phyloP scores from a whole-genome alignment of 1,140 invertebrate species.

The Anastrepha obliqua region DNA sequence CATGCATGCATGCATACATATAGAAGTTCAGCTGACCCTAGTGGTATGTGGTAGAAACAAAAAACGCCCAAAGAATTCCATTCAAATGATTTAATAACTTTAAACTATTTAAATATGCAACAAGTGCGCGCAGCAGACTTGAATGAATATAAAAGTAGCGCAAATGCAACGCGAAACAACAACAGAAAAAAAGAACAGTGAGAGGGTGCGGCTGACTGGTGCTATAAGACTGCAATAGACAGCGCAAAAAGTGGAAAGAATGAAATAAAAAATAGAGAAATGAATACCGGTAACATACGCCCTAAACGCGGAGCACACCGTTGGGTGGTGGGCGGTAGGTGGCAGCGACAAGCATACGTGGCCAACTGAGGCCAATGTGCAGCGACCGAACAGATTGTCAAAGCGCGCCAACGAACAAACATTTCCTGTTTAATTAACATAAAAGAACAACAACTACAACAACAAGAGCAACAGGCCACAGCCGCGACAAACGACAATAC shows the following conservation, averaged over 20 bases:
- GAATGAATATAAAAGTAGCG: slow-evolving; percentile 25
- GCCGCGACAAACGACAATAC: neutral
- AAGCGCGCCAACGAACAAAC: neutral
- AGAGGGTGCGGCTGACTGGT: neutral
- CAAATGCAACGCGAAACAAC: neutral
- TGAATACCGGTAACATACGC: neutral
- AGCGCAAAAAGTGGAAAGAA: neutral
- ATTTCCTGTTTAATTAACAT: slow-evolving; percentile 49
- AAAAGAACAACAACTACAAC: neutral
- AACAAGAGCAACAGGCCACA: neutral
- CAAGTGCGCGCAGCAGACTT: slow-evolving; percentile 40
- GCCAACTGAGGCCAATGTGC: slow-evolving; percentile 23
- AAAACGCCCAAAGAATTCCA: slow-evolving; percentile 43
- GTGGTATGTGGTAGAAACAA: neutral
- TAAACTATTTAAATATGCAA: slow-evolving; percentile 43
- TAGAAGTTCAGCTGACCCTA: slow-evolving; percentile 16
- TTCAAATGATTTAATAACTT: slow-evolving; percentile 49
- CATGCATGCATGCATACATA: neutral
- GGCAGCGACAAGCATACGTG: neutral
- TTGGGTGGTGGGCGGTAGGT: neutral
- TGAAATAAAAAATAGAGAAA: neutral
- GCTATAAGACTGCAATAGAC: neutral
- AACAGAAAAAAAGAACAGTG: neutral
- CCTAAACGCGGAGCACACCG: too few species aligned
- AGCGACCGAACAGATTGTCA: slow-evolving; percentile 15